Conservation (phyloP, 2,797 vertebrate genomes). For the Acanthornis magna region DNA sequence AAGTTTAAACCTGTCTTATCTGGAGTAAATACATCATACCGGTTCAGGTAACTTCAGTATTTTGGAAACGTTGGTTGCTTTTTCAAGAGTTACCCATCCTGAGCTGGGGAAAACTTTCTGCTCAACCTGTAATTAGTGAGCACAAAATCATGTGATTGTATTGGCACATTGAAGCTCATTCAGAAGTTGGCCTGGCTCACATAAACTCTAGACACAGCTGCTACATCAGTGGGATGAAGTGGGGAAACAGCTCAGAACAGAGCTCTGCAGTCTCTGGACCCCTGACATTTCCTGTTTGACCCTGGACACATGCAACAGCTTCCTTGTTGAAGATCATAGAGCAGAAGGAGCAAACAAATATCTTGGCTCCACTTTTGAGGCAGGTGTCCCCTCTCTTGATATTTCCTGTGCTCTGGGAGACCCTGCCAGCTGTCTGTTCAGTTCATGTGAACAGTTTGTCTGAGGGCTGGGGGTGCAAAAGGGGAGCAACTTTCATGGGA, state of each 20-base stretch:
- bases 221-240: not conserved
- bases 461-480: not conserved
- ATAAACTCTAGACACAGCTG: slow-evolving; percentile 26
- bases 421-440: slow-evolving; percentile 36
- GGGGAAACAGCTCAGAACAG: slow-evolving; percentile 9
- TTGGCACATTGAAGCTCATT: not conserved
- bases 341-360: slow-evolving; percentile 61
- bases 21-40: not conserved
- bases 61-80: not conserved
- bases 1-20: not conserved
- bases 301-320: slow-evolving; percentile 43
- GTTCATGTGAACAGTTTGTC: not conserved
- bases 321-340: slow-evolving; percentile 51
- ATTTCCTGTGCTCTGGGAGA: slow-evolving; percentile 54
- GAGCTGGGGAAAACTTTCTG: not conserved
- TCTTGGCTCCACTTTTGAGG: slow-evolving; percentile 59
- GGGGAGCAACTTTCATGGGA: not conserved
- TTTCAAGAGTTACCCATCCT: not conserved
- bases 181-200: not conserved
- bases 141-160: not conserved
- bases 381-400: slow-evolving; percentile 61
- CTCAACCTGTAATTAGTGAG: not conserved
- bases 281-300: slow-evolving; percentile 65
- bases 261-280: not conserved
- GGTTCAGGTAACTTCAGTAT: not conserved